Percentiles rank a stretch among this genome's conserved stretches.
phyloP scores from a whole-genome alignment of 2,797 vertebrate genomes.

The Sebastes umbrosus region DNA sequence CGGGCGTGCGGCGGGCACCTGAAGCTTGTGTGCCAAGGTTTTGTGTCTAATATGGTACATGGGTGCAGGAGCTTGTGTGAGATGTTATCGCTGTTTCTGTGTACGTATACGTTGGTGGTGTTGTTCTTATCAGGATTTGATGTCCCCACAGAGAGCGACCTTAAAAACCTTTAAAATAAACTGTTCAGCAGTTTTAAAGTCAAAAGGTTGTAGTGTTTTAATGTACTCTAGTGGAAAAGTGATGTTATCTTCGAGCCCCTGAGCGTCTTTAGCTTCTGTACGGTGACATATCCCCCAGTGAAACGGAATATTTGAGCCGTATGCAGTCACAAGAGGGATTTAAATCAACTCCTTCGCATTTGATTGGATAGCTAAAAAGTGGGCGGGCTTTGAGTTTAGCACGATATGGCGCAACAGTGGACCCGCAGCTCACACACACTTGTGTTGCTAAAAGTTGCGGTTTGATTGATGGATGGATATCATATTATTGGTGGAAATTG shows the following conservation, averaged over 20 bases:
- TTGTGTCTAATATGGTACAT: conserved; percentile 2
- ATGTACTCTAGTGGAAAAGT: background rate
- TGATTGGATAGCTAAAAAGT: rapidly evolving
- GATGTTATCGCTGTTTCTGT: conserved; percentile 27
- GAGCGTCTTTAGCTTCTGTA: background rate
- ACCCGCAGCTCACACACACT: too few relatives aligned
- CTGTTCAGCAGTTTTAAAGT: background rate
- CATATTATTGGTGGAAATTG: background rate
- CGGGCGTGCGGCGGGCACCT: conserved; percentile 28
- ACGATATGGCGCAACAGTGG: too few relatives aligned
- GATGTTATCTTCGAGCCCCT: background rate
- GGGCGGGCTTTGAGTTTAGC: too few relatives aligned
- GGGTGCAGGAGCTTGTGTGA: background rate
- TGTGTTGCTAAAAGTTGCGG: too few relatives aligned
- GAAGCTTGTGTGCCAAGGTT: conserved; percentile 19
- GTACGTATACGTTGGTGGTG: conserved; percentile 4
- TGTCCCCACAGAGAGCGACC: background rate
- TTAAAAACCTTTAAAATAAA: background rate
- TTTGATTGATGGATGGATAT: too few relatives aligned
- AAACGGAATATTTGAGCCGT: too few relatives aligned
- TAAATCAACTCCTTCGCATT: background rate
- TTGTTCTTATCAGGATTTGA: conserved; percentile 21
- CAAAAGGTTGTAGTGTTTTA: background rate
- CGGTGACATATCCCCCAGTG: too few relatives aligned
- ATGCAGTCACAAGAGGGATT: background rate